A percentile compares a stretch with the other conserved stretches of the same genome.
phyloP scores from a whole-genome alignment of 2,888 invertebrate genomes.

The Girardia tigrina region DNA sequence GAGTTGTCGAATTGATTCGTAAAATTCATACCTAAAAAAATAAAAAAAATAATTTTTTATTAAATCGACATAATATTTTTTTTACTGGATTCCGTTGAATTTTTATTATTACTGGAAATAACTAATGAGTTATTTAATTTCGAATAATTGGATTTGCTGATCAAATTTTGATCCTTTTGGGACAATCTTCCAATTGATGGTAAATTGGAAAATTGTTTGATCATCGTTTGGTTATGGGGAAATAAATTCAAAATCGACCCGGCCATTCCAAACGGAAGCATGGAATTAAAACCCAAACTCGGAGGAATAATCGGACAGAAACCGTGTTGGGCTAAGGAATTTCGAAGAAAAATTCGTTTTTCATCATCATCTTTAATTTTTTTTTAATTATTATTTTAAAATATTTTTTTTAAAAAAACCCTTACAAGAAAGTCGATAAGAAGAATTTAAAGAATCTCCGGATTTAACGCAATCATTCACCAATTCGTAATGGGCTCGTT shows the following conservation, averaged over 20 bases:
- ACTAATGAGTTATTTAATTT: not conserved
- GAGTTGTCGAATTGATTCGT: not conserved
- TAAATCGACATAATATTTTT: not conserved
- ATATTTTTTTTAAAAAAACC: too few species aligned
- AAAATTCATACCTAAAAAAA: not conserved
- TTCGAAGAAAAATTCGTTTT: not conserved
- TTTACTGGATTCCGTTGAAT: not conserved
- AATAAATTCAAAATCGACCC: not conserved
- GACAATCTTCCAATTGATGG: not conserved
- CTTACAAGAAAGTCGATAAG: not conserved
- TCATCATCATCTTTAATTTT: not conserved
- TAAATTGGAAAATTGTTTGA: constrained; percentile 9
- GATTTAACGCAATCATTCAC: not conserved
- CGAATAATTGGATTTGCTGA: not conserved
- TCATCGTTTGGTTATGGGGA: not conserved
- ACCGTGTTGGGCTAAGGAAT: not conserved
- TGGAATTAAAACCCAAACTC: not conserved
- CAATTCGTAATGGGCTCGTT: constrained; percentile 18
- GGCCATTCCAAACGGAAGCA: constrained; percentile 8
- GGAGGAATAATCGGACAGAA: constrained; percentile 8
- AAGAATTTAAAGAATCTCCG: not conserved
- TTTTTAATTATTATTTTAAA: not conserved
- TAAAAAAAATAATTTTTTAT: not conserved
- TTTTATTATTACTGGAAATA: not conserved
- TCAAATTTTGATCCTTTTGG: not conserved